Evolutionary conservation across 2,797 vertebrate species (phyloP).

Genomic region (Gila robusta): DNA sequence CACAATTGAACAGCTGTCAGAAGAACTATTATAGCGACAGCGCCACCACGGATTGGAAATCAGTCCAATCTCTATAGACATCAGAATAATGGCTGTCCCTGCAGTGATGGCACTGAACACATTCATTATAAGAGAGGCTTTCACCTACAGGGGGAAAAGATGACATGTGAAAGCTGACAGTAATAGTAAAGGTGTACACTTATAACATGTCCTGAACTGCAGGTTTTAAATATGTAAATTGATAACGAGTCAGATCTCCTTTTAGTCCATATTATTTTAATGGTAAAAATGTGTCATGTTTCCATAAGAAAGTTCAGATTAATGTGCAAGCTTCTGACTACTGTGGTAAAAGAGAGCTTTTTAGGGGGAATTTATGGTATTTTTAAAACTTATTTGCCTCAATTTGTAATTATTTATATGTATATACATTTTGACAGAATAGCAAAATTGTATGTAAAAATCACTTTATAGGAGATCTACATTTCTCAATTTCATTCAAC

Average conservation of each 20-base stretch:
- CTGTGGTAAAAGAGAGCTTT: not conserved
- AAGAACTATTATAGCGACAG: accelerated
- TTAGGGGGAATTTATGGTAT: no score
- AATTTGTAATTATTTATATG: no score
- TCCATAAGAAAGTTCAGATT: not conserved
- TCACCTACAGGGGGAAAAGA: not conserved
- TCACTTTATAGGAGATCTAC: no score
- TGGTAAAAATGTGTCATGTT: not conserved
- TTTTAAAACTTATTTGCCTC: no score
- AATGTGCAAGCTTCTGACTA: not conserved
- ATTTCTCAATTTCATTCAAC: no score
- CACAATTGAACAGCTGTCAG: not conserved
- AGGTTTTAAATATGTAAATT: not conserved
- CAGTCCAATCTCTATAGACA: no score
- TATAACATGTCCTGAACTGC: not conserved
- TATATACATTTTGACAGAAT: no score
- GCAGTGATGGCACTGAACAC: not conserved
- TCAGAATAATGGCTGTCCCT: no score
- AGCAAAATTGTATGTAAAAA: no score
- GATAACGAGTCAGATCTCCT: not conserved
- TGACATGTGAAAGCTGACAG: not conserved
- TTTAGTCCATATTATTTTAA: not conserved
- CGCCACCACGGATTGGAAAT: no score
- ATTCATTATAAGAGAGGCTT: conserved; percentile 20
- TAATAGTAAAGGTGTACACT: not conserved